Evolutionary conservation across 2,113 vertebrate genomes (phyloP), one percentile per base, ranked within the genome.

Genomic region (Psittacara wagleri): DNA sequence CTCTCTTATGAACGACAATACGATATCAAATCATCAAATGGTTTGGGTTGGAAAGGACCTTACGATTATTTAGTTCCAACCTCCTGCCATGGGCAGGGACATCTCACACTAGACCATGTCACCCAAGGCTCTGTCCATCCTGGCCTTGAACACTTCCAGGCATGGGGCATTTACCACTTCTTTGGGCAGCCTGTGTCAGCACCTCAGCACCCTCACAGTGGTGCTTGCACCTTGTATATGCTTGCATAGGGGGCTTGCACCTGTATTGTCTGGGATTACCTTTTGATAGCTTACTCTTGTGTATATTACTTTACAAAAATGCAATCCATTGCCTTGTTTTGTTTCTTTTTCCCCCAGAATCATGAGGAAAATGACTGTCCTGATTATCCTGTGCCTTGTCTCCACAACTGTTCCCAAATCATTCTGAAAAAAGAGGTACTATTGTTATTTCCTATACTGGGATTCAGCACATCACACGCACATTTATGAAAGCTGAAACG

Each of bases 361-460:
- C 98, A 99, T 31, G 98, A 98, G 86, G 74, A 97, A 90, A 97
- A 97, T 54, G 68, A 97, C 84, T 99, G 99, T 92, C 98, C 98
- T 33, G 97, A 98, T 52, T 98, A 97, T 86, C 98, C 98, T 14
- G 95, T 99, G 72, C 95, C 96, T 90, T 99, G 98, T 92, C 98
- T 98, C 76, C 98, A 98, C 91, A 98, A 98, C 86, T 99, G 99
- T 93, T 92, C 88, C 49, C 96, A 98, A 83, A 96, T 95, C 77
- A 96, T 98, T 93, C 97, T 97, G 83, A 98, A 98, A 95, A 97
- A 97, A 46, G 97, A 98, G 98, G 98, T 99, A 97, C 27, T 91
- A 2, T 49, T 82, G 46, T 44, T 83, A 92, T 94, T 78, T 83
- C 29, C 15, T 13, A 44, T 43, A 27, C 14, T 64, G 17, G 3